These are phyloP conservation scores for Elmis aenea DNA, from an alignment of 2,888 invertebrate species.

Conservation along the genomic window DNA sequence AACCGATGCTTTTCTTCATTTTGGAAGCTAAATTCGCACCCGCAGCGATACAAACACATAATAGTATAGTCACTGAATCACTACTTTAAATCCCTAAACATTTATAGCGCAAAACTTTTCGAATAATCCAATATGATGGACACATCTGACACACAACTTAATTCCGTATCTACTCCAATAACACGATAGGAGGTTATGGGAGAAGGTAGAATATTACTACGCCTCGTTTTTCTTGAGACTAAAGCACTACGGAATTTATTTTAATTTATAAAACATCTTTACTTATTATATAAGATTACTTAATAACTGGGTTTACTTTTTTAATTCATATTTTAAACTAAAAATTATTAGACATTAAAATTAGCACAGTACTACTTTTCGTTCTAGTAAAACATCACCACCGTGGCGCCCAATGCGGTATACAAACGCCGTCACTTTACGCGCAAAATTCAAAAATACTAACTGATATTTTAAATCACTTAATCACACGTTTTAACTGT, in stretches of 20 bases:
- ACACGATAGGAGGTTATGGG: conserved; percentile 72
- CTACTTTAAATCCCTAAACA: conserved; percentile 42
- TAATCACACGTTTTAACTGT: too few species aligned
- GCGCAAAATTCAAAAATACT: conserved; percentile 36
- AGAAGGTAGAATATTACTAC: conserved; percentile 68
- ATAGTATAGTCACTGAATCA: conserved; percentile 43
- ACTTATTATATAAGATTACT: too few species aligned
- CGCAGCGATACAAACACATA: conserved; percentile 49
- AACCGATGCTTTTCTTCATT: conserved; percentile 46
- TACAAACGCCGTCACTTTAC: conserved; percentile 10
- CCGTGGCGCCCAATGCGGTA: conserved; percentile 32
- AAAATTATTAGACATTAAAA: too few species aligned
- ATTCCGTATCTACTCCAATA: conserved; percentile 71
- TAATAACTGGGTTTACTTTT: too few species aligned
- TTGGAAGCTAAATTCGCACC: conserved; percentile 43
- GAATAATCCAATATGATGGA: conserved; percentile 49
- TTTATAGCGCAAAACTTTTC: conserved; percentile 46
- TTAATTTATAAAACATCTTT: too few species aligned
- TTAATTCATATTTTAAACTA: too few species aligned
- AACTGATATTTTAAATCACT: conserved; percentile 1
- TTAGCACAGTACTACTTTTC: conserved; percentile 43
- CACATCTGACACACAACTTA: conserved; percentile 69
- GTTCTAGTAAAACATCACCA: conserved; percentile 36
- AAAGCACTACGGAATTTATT: too few species aligned
- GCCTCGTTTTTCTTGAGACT: conserved; percentile 44